Evolutionary conservation across 2,113 vertebrate genomes (phyloP).

Genomic region (Gallinago jamesoni): DNA sequence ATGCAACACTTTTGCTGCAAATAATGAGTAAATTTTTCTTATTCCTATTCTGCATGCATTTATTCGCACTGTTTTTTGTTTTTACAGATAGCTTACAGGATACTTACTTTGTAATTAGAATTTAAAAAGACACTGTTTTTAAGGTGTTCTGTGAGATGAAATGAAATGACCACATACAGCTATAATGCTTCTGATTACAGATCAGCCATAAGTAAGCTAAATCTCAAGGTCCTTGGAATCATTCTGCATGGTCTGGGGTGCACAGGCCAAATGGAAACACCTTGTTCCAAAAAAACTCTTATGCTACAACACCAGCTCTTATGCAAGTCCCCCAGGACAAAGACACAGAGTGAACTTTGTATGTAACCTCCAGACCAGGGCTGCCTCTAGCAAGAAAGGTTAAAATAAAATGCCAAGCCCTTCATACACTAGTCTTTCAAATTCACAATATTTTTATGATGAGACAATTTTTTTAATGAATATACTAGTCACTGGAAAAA

Average conservation of each 20-base stretch:
- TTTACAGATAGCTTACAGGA: background rate
- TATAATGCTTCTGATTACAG: background rate
- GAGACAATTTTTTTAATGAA: background rate
- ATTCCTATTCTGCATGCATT: background rate
- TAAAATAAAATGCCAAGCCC: background rate
- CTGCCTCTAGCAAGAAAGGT: background rate
- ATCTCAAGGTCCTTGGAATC: background rate
- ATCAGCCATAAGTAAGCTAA: background rate
- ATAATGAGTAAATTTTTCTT: background rate
- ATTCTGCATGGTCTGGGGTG: background rate
- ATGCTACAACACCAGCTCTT: background rate
- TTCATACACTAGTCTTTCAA: background rate
- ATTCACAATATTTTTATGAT: background rate
- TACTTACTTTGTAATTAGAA: background rate
- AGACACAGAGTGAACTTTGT: background rate
- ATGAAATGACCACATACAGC: background rate
- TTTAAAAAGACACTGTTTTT: background rate
- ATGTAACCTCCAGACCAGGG: background rate
- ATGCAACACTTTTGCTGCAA: background rate
- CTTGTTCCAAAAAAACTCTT: background rate
- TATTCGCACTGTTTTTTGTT: background rate
- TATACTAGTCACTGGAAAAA: background rate
- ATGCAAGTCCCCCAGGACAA: background rate
- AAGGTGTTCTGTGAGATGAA: background rate
- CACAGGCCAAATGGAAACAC: background rate